Conservation (phyloP, 2,888 invertebrate species). For the Caenorhabditis afra region DNA sequence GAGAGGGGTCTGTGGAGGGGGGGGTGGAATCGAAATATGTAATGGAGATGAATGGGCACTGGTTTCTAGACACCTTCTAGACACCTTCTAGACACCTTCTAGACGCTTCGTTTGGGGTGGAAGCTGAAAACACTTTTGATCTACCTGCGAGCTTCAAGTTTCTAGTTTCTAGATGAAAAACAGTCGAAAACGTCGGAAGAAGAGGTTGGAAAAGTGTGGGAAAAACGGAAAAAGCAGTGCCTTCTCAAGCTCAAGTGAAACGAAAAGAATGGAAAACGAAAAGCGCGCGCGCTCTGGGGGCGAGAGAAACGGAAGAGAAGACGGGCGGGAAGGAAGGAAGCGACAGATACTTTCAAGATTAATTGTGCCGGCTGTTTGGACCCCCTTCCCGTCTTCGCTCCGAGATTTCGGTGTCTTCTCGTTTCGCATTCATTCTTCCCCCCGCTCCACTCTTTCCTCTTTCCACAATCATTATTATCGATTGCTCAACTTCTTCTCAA, state of each 20-base stretch:
- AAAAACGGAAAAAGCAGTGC: too few relatives aligned
- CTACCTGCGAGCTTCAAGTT: too few relatives aligned
- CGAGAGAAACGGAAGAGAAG: slow-evolving; percentile 1
- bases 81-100: too few relatives aligned
- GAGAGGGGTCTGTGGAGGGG: slow-evolving; percentile 1
- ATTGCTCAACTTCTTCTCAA: not conserved
- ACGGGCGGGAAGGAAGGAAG: slow-evolving; percentile 18
- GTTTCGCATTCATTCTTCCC: not conserved
- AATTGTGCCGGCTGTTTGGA: slow-evolving; percentile 49
- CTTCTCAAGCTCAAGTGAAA: not conserved
- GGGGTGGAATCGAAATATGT: not conserved
- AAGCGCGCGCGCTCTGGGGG: not conserved
- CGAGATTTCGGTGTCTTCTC: not conserved
- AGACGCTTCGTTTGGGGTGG: too few relatives aligned
- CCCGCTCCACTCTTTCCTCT: too few relatives aligned
- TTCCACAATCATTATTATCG: not conserved
- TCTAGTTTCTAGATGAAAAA: too few relatives aligned
- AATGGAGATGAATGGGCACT: too few relatives aligned
- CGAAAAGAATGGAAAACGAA: not conserved
- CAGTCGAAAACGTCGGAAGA: too few relatives aligned
- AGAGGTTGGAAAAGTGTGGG: too few relatives aligned
- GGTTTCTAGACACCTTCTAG: too few relatives aligned
- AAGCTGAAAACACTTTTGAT: too few relatives aligned
- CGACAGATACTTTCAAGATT: slow-evolving; percentile 53
- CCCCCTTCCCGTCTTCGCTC: not conserved